Conservation (phyloP, 1,140 invertebrate species). For the Aphis gossypii region DNA sequence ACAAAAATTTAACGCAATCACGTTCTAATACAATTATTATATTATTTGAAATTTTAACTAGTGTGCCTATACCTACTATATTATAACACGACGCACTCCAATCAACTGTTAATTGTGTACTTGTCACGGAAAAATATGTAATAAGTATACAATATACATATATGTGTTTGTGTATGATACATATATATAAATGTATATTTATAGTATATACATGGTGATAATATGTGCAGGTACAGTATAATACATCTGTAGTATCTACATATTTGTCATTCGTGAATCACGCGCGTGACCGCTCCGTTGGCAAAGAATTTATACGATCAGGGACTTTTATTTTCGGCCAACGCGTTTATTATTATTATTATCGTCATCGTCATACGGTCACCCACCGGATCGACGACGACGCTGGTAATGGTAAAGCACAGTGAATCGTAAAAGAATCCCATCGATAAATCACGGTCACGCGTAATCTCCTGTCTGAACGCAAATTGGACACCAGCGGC, state of each 20-base stretch:
- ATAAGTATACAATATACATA: neutral
- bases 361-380: neutral
- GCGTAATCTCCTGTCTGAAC: slow-evolving; percentile 16
- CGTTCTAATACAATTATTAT: neutral
- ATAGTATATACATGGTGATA: neutral
- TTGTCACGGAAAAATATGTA: neutral
- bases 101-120: neutral
- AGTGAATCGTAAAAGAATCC: slow-evolving; percentile 28
- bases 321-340: neutral
- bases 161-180: too few relatives aligned
- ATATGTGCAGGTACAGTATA: neutral
- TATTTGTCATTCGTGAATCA: neutral
- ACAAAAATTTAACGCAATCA: neutral
- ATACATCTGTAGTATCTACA: neutral
- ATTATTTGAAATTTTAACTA: neutral
- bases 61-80: neutral
- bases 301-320: neutral
- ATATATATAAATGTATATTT: neutral
- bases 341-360: slow-evolving; percentile 8
- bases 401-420: neutral
- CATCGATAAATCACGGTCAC: slow-evolving; percentile 41
- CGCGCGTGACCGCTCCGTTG: neutral
- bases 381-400: neutral
- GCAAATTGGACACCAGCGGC: slow-evolving; percentile 22
- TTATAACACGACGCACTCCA: neutral